These are phyloP conservation scores for Heliothis peltigera DNA, from an alignment of 2,888 invertebrate species.

Conservation along the genomic window DNA sequence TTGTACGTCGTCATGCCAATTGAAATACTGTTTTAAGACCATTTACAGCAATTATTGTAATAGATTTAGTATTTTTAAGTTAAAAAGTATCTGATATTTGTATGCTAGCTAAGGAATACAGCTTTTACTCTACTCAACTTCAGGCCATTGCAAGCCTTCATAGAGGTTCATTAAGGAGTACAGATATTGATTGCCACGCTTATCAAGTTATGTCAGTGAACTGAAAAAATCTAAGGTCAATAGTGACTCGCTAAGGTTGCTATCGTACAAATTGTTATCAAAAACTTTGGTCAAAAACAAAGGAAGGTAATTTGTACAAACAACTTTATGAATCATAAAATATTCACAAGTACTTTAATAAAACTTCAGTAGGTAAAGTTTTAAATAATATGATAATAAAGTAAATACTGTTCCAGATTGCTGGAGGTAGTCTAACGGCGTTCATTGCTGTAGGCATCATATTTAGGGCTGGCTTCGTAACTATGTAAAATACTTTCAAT, in stretches of 20 bases:
- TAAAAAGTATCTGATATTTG: too few relatives aligned
- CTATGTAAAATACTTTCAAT: conserved; percentile 29
- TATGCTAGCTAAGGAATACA: background rate
- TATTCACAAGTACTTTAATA: conserved; percentile 39
- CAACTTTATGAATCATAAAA: conserved; percentile 42
- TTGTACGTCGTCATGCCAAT: conserved; percentile 18
- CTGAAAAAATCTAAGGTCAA: conserved; percentile 17
- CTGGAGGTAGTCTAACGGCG: conserved; percentile 4
- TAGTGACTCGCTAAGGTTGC: background rate
- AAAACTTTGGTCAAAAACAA: conserved; percentile 14
- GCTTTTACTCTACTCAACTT: background rate
- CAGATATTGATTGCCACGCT: conserved; percentile 17
- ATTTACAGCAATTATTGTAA: conserved; percentile 22
- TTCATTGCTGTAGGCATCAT: background rate
- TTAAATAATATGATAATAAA: conserved; percentile 39
- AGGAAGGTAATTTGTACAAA: conserved; percentile 19
- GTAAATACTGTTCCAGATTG: conserved; percentile 28
- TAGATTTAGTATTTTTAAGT: too few relatives aligned
- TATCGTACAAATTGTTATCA: background rate
- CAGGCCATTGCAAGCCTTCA: background rate
- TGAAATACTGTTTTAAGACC: conserved; percentile 19
- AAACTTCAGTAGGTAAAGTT: conserved; percentile 33
- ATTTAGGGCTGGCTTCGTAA: background rate
- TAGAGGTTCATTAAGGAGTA: background rate
- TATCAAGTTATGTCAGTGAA: conserved; percentile 13